phyloP scores from a whole-genome alignment of 2,113 vertebrate species.

The Sylvietta virens region DNA sequence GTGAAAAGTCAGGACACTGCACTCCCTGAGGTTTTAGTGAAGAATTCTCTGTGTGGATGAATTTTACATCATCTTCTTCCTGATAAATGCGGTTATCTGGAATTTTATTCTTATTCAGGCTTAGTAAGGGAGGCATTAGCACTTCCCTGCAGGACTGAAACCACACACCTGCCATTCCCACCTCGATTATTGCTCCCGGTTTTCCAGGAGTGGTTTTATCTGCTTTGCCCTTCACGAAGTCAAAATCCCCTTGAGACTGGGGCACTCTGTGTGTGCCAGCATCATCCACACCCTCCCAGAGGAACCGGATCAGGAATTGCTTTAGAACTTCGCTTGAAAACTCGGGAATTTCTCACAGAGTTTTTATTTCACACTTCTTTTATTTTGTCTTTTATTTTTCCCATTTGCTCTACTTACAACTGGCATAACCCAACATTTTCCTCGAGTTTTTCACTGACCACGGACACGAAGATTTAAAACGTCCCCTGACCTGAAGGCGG shows the following conservation, averaged over 20 bases:
- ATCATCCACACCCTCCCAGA: not conserved
- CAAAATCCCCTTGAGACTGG: not conserved
- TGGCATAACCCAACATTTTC: not conserved
- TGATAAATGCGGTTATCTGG: not conserved
- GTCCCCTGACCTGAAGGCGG: not conserved
- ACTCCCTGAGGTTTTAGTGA: not conserved
- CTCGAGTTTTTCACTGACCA: not conserved
- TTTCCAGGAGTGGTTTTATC: not conserved
- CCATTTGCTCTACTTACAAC: not conserved
- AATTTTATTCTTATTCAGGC: not conserved
- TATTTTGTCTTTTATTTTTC: fast-evolving
- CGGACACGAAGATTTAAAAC: not conserved
- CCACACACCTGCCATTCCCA: fast-evolving
- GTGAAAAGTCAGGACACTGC: not conserved
- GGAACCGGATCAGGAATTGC: not conserved
- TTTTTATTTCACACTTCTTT: not conserved
- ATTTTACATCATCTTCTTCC: not conserved
- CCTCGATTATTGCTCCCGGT: not conserved
- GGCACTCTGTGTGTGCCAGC: not conserved
- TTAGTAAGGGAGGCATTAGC: not conserved
- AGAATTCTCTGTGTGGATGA: not conserved
- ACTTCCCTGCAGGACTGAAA: not conserved
- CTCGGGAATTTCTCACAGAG: not conserved
- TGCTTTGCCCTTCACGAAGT: not conserved
- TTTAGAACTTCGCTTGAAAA: not conserved